phyloP scores from a whole-genome alignment of 2,113 vertebrate species.

The Hyperoodon ampullatus region DNA sequence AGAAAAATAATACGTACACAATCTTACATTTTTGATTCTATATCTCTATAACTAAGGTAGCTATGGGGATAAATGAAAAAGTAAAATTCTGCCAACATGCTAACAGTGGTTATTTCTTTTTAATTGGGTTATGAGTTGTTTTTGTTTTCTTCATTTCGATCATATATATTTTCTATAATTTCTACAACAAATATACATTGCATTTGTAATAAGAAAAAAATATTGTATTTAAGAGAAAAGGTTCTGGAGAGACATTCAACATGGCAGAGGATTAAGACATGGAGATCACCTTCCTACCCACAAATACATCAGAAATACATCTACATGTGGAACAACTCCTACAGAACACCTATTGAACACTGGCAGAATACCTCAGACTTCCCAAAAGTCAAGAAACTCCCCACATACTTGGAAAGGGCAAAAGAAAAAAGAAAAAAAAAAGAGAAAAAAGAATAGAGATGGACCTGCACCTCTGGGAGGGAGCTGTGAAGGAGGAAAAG shows the following conservation, averaged over 20 bases:
- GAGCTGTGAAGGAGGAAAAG: too few relatives aligned
- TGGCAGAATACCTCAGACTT: too few relatives aligned
- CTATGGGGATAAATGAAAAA: background rate
- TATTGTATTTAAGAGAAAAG: background rate
- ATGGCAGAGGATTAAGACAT: too few relatives aligned
- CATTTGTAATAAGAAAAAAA: conserved; percentile 21
- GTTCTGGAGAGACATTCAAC: background rate
- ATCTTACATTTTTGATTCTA: background rate
- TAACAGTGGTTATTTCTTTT: background rate
- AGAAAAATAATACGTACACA: background rate
- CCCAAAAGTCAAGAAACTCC: too few relatives aligned
- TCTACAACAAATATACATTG: background rate
- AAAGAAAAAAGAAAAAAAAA: too few relatives aligned
- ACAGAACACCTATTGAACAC: too few relatives aligned
- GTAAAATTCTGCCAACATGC: conserved; percentile 1
- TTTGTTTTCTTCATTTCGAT: conserved; percentile 4
- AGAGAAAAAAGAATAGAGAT: too few relatives aligned
- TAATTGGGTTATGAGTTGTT: background rate
- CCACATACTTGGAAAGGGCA: too few relatives aligned
- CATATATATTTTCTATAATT: background rate
- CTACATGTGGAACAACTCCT: too few relatives aligned
- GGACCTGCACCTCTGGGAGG: too few relatives aligned
- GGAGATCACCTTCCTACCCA: too few relatives aligned
- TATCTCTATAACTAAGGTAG: background rate
- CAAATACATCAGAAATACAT: too few relatives aligned